Evolutionary conservation across 2,797 vertebrate genomes (phyloP), one percentile per base, ranked within the genome.

Genomic region (Babyrousa celebensis): DNA sequence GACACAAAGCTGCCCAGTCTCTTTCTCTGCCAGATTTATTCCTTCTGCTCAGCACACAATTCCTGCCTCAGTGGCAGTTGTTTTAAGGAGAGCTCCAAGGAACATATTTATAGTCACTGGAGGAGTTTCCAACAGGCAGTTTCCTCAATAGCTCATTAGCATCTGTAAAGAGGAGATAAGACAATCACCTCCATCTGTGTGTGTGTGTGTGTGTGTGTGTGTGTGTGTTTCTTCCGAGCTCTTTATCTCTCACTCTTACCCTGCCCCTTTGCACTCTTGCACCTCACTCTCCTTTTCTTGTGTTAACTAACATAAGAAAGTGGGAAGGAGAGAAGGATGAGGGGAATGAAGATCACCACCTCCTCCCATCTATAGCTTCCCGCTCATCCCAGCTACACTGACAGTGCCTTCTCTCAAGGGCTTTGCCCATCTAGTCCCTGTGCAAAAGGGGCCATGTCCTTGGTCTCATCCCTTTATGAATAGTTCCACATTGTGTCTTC

Each of bases 71-170:
- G 77, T 93, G 92, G 89, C 75, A 85, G 85, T 17, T 93, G 83
- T 90, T 94, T 92, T 90, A 96, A 96, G 9, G 40, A 96, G 68
- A 94, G 56, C 25, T 71, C 84, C 84, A 95, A 85, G 84, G 74
- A 95, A 92, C 65, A 10, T 96, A 91, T 97, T 96, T 97, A 93
- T 92, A 91, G 89, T 87, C 25, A 2, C 83, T 36, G 85, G 67
- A 82, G 58, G 91, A 94, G 93, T 94, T 96, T 79, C 77, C 72
- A 93, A 32, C 72, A 91, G 87, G 78, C 88, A 48, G 65, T 94
- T 96, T 96, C 92, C 83, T 96, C 85, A 93, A 23, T 93, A 87
- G 88, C 88, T 97, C 91, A 74, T 96, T 91, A 94, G 77, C 0
- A 1, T 95, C 96, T 97, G n/a, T 86, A 70, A 95, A 87, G 67